phyloP scores from a whole-genome alignment of 2,888 invertebrate species.

The Ectobius pallidus region DNA sequence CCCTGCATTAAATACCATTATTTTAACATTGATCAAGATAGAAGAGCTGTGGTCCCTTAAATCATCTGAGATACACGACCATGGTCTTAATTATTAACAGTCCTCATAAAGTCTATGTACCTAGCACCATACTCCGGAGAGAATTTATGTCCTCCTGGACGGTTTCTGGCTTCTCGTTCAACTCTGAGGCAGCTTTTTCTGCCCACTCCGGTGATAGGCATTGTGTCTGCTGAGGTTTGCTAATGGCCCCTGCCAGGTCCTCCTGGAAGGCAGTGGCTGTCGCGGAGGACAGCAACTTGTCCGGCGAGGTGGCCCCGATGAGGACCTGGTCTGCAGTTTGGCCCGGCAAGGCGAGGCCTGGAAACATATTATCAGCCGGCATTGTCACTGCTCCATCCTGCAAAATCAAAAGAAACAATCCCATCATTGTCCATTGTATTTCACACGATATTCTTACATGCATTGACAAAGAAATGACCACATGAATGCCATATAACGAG shows the following conservation, averaged over 20 bases:
- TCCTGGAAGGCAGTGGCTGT: neutral
- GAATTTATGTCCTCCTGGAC: slow-evolving; percentile 36
- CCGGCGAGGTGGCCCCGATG: neutral
- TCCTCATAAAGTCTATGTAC: no score
- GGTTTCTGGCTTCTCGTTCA: slow-evolving; percentile 41
- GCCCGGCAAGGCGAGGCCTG: slow-evolving; percentile 27
- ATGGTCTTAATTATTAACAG: no score
- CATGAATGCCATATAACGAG: no score
- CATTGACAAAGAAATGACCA: no score
- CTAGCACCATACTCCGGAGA: slow-evolving; percentile 40
- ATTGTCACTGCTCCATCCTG: slow-evolving; percentile 16
- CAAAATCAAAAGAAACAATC: neutral
- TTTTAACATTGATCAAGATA: no score
- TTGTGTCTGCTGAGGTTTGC: neutral
- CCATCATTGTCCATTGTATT: no score
- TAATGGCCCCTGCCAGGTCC: neutral
- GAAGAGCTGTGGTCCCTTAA: no score
- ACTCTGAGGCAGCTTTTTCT: slow-evolving; percentile 38
- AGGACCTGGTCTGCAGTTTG: slow-evolving; percentile 3
- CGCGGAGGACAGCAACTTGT: neutral
- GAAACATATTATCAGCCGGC: slow-evolving; percentile 33
- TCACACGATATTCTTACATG: no score
- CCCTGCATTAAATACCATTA: no score
- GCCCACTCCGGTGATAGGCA: slow-evolving; percentile 35
- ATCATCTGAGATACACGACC: no score